phyloP scores from a whole-genome alignment of 1,140 invertebrate genomes.

The Trichonephila clavipes region DNA sequence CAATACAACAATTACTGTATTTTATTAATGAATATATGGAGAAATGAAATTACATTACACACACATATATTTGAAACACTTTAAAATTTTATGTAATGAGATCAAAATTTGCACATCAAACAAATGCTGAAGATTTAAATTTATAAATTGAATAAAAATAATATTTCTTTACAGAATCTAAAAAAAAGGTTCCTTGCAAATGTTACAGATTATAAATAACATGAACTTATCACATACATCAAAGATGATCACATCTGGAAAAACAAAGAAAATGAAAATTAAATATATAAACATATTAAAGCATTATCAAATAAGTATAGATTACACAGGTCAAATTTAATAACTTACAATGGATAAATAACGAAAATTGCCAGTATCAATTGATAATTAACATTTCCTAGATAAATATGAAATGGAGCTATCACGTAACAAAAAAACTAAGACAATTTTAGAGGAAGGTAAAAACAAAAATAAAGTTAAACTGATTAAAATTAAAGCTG shows the following conservation, averaged over 20 bases:
- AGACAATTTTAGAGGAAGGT: no score
- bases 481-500: no score
- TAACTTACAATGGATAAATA: no score
- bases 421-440: no score
- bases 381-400: no score
- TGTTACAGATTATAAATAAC: constrained; percentile 11
- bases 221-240: constrained; percentile 47
- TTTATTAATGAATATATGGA: constrained; percentile 4
- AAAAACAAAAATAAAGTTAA: no score
- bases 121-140: constrained; percentile 14
- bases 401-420: no score
- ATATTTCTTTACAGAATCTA: constrained; percentile 10
- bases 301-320: no score
- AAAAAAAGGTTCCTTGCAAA: constrained; percentile 25
- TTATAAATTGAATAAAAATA: constrained; percentile 51
- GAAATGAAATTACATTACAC: constrained; percentile 13
- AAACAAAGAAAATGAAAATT: neutral
- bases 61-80: neutral
- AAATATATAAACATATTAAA: neutral
- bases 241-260: constrained; percentile 8
- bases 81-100: constrained; percentile 51
- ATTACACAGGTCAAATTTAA: no score
- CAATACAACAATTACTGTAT: neutral
- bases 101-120: constrained; percentile 40
- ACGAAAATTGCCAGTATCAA: no score